Base-by-base conservation (phyloP, 2,888 invertebrate species). In the Gymnocheta viridis region DNA sequence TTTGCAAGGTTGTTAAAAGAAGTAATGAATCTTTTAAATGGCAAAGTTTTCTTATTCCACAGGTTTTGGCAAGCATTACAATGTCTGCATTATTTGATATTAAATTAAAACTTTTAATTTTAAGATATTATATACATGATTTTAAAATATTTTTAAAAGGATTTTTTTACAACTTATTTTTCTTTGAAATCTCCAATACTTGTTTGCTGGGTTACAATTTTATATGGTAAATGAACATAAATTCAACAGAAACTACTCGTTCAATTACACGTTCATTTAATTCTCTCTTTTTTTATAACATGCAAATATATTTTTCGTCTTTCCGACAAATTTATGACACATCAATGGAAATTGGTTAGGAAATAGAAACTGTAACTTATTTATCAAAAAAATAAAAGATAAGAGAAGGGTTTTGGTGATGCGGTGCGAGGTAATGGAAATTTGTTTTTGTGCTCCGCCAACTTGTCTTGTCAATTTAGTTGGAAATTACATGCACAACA, bases 321-420 rank as follows among this genome's bases (percentile, higher is more conserved):
- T 41, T 19, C 14, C 70, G 60, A 17, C 44, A 70, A 78, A 62
- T 78, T 54, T 62, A 78, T 62, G 66, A 29, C 78, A 78, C 69
- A 69, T 60, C 17, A 38, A 19, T 60, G 24, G 19, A 54, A 67
- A 32, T 67, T 54, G 7, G 10, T 54, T 19, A n/a, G 29, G 29
- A 44, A 51, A 64, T 41, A n/a, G 22, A 76, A 60, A 54, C 44
- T 56, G 32, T 56, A 66, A 56, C 32, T 32, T 35, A 35, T 76
- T 51, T 49, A 14, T 22, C 3, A 22, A 38, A 54, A n/a, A 24
- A 51, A 24, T 1, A 14, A 24, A 47, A 47, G 19, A 19, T 7
- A 9, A 49, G 12, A 22, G n/a, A n/a, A n/a, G n/a, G n/a, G n/a
- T n/a, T n/a, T n/a, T n/a, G n/a, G n/a, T n/a, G n/a, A n/a, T n/a